Base-by-base conservation (phyloP, 92 coral and sea anemone genomes). In the Micromussa lordhowensis region DNA sequence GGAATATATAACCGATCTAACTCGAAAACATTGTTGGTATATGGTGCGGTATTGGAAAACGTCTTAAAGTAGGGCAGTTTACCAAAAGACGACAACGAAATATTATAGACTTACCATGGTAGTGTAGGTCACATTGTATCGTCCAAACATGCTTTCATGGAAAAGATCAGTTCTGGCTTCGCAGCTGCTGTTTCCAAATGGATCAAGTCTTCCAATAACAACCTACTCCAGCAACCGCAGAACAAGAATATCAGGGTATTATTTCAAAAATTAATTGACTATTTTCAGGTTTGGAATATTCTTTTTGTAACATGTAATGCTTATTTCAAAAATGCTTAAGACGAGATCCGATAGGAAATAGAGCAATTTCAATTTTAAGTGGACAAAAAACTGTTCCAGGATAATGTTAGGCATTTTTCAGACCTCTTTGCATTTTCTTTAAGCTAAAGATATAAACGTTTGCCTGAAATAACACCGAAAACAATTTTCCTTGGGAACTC, bases 181-280 rank as follows among this genome's bases (percentile, higher is more conserved):
- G 73, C 94, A 92, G 32, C 88, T 83, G 6, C 34, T 85, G 53
- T 92, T 92, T 49, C 13, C 29, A 58, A 82, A 92, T 10, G 82
- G 85, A 55, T 92, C 94, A 44, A 79, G 86, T 79, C 92, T 84
- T 76, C 63, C 79, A 78, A 92, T 78, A 0, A 78, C n/a, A 51
- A 83, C 90, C 94, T 91, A 26, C 5, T 66, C 22, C 59, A 48
- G 19, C 51, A 87, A 36, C 31, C 19, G 19, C 11, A 31, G 26
- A 5, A 29, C 4, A 2, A 32, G 15, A 73, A 73, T 11, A 0
- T 17, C 30, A 73, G 12, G 34, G 3, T 10, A 5, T 24, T 12
- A 22, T 61, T 4, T 11, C 12, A 44, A 12, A 66, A 19, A 28
- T 66, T 28, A 0, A 66, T 28, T 66, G 32, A 66, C 32, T 31